Base-by-base conservation (phyloP, 2,888 invertebrate genomes). In the Harpagoxenus sublaevis region DNA sequence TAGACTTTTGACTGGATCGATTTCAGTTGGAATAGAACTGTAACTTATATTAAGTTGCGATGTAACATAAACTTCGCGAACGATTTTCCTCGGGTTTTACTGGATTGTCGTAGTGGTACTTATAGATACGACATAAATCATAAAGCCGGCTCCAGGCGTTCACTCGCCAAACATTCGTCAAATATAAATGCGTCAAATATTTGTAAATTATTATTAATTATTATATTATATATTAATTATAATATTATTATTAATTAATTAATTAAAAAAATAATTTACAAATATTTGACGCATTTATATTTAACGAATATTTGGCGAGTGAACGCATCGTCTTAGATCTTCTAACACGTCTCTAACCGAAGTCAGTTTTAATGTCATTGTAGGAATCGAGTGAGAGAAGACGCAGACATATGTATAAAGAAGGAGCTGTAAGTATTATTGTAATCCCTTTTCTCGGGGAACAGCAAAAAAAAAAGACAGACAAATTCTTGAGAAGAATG, bases 1-100 rank as follows among this genome's bases (percentile, higher is more conserved):
- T 74, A 60, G 12, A 79, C 18, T 66, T 70, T 45, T 79, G 6
- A 81, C 57, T 74, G 75, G 28, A 81, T 73, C 35, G 48, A 73
- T 60, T 79, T 74, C 57, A 35, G 57, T 74, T 79, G 23, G 31
- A 74, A 79, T 60, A 55, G 73, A 53, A 79, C 48, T 23, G 66
- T 66, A 70, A 70, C 55, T 68, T 78, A 55, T 53, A 45, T 70
- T 66, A 75, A 65, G 75, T 75, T 75, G 42, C 5, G 9, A 65
- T 48, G 35, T 74, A 74, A 74, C 28, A 62, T 74, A 75, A 75
- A 75, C 2, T 78, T 28, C 12, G 10, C 42, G 18, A 68, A 39
- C 9, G 18, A 68, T 78, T 55, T 70, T 15, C 55, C 6, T 55
- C 42, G 39, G 12, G 53, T 51, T 42, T 39, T 42, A 31, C 3